Conservation (phyloP, 2,888 invertebrate species). For the Dynastes grantii region DNA sequence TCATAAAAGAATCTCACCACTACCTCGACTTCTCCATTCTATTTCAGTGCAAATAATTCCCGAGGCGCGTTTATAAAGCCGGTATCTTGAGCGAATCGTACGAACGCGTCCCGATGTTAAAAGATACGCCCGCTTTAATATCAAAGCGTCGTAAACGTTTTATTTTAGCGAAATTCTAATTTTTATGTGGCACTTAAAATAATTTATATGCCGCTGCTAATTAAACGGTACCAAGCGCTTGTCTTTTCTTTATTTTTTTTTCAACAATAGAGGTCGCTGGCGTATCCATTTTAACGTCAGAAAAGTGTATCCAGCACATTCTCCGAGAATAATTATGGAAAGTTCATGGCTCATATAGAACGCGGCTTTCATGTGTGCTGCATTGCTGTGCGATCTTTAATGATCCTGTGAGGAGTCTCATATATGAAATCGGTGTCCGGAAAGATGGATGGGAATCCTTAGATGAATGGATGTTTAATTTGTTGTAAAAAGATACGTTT, state of each 20-base stretch:
- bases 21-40: slow-evolving; percentile 3
- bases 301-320: background rate
- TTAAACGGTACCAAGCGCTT: slow-evolving; percentile 27
- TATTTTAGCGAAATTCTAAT: slow-evolving; percentile 41
- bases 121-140: slow-evolving; percentile 34
- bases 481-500: background rate
- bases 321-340: slow-evolving; percentile 19
- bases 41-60: slow-evolving; percentile 31
- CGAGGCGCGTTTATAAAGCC: slow-evolving; percentile 32
- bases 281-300: slow-evolving; percentile 5
- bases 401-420: background rate
- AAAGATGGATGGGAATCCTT: background rate
- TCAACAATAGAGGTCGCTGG: background rate
- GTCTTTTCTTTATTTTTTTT: background rate
- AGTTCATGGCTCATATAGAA: slow-evolving; percentile 14
- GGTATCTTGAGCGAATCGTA: slow-evolving; percentile 6
- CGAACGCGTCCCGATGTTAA: slow-evolving; percentile 3
- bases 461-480: slow-evolving; percentile 10
- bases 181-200: slow-evolving; percentile 37
- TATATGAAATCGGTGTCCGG: background rate
- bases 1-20: slow-evolving; percentile 38
- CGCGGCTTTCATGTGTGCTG: slow-evolving; percentile 1
- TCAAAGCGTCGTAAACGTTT: slow-evolving; percentile 30
- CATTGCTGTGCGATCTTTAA: slow-evolving; percentile 26
- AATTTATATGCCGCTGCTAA: slow-evolving; percentile 42